Base-by-base conservation (phyloP, 2,113 vertebrate genomes). In the Myotis brandtii region DNA sequence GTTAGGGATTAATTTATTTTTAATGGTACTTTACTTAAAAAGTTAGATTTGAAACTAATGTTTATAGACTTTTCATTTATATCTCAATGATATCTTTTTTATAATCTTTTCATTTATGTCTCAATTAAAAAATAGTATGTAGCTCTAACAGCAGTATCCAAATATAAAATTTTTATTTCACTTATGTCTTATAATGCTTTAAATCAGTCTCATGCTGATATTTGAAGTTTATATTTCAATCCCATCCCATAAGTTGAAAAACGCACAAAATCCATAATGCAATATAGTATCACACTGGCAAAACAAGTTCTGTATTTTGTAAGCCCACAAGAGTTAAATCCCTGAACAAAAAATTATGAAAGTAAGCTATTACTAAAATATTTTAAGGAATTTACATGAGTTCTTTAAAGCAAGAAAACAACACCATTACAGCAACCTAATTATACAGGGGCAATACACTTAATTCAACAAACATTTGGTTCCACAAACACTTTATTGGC, bases 341-440 rank as follows among this genome's bases (percentile, higher is more conserved):
- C 9, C 81, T 85, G 48, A 92, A 94, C 48, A 89, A 94, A 50
- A 95, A 87, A 91, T 40, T 95, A 83, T 64, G 27, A 87, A 89
- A 83, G 48, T 69, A 69, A 86, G 11, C 34, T 67, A 70, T 30
- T 67, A 94, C n/a, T 91, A 88, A 90, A 95, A 80, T 66, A 59
- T 48, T 92, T 90, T 32, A 90, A 34, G 54, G 34, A 93, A 96
- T 76, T 88, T 86, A 46, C 3, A 73, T 69, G 69, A 89, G 32
- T 34, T 95, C 46, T 70, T 91, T 93, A 95, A 90, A 92, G 34
- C 30, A 95, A 91, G 37, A 96, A 96, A 95, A 83, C 16, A 87
- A 87, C 84, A 89, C 1, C 30, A 88, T 37, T 81, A 67, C 1
- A 83, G 34, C 34, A 88, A 91, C 25, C 91, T 91, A 89, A 76